Conservation (phyloP, 1,140 invertebrate genomes). For the Euura lappo region DNA sequence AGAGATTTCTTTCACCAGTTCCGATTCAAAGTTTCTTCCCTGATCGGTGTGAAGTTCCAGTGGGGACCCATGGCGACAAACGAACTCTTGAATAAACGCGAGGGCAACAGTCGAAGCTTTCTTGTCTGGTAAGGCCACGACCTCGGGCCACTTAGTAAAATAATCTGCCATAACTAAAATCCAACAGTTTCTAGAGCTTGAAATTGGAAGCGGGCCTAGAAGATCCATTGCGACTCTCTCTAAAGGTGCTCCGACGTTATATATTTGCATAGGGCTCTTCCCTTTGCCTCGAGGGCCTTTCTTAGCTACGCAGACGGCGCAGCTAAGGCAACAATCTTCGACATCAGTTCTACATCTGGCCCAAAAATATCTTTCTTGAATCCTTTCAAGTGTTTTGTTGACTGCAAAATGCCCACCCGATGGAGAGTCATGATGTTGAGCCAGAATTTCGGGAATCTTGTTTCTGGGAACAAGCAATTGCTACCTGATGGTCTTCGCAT, state of each 20-base stretch:
- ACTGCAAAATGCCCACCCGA: not conserved
- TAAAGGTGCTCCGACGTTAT: conserved; percentile 15
- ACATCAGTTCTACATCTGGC: conserved; percentile 31
- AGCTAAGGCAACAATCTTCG: conserved; percentile 32
- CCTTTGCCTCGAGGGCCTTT: conserved; percentile 29
- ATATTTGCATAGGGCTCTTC: conserved; percentile 28
- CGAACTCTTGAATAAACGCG: too few species aligned
- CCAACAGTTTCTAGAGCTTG: not conserved
- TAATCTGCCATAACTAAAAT: not conserved
- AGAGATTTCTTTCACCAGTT: too few species aligned
- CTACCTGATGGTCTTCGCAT: not conserved
- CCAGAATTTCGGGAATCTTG: not conserved
- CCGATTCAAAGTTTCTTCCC: too few species aligned
- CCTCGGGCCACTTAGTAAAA: too few species aligned
- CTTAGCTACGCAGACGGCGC: conserved; percentile 26
- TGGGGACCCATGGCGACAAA: too few species aligned
- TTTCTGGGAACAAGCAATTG: not conserved
- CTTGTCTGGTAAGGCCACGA: too few species aligned
- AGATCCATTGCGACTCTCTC: not conserved
- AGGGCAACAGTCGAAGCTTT: too few species aligned
- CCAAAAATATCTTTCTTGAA: conserved; percentile 12
- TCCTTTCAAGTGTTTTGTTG: not conserved
- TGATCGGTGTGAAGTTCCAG: too few species aligned
- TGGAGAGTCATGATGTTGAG: not conserved
- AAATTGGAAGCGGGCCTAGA: not conserved